A percentile compares a stretch with the other conserved stretches of the same genome.
Conservation (phyloP, 1,140 invertebrate genomes). For the Oreohelix idahoensis region DNA sequence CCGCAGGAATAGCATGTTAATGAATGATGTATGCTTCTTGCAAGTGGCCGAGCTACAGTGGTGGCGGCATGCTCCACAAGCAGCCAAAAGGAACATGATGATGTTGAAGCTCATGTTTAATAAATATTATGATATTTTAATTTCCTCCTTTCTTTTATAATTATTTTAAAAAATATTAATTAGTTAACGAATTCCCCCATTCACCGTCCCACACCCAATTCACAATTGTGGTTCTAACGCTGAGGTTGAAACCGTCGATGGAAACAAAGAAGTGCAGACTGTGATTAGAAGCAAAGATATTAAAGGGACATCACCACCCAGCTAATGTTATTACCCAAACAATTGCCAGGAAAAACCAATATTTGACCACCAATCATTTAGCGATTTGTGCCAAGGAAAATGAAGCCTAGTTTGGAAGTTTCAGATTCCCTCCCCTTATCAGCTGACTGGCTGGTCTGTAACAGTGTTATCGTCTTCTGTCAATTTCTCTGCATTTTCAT, state of each 20-base stretch:
- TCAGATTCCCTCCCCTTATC: neutral
- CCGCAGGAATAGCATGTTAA: too few relatives aligned
- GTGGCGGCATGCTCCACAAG: too few relatives aligned
- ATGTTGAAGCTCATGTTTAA: too few relatives aligned
- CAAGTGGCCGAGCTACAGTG: too few relatives aligned
- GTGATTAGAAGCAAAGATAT: neutral
- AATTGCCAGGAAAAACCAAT: neutral
- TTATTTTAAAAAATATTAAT: too few relatives aligned
- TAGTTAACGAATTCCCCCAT: too few relatives aligned
- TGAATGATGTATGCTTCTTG: too few relatives aligned
- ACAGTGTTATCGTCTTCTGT: neutral
- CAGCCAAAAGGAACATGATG: too few relatives aligned
- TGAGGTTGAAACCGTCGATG: neutral
- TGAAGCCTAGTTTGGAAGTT: neutral
- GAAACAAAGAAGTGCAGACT: neutral
- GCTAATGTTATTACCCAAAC: neutral
- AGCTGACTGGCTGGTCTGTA: neutral
- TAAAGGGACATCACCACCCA: neutral
- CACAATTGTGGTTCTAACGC: neutral
- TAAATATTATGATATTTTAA: too few relatives aligned
- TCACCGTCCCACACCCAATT: too few relatives aligned
- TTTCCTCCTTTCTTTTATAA: too few relatives aligned
- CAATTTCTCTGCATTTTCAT: neutral
- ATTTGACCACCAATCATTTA: conserved; percentile 13
- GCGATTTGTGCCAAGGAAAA: neutral